Conservation (phyloP, 64 coral and sea anemone species). For the Montipora efflorescens region DNA sequence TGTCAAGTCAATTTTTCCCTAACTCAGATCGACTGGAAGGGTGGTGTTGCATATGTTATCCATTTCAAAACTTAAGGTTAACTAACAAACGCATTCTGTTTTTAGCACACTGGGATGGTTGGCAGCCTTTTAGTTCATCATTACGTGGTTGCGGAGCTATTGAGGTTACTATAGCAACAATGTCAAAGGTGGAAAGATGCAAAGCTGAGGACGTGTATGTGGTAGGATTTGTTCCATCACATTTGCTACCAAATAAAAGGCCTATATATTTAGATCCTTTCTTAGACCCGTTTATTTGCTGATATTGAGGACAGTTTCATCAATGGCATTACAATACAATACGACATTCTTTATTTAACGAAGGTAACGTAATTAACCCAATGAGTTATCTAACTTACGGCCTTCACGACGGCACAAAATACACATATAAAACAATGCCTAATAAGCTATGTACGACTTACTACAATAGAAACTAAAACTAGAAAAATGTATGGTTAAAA, state of each 20-base stretch:
- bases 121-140: conserved; percentile 51
- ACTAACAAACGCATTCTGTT: conserved; percentile 15
- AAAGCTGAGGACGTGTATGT: conserved; percentile 78
- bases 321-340: conserved; percentile 20
- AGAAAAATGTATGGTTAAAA: too few relatives aligned
- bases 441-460: too few relatives aligned
- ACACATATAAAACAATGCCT: too few relatives aligned
- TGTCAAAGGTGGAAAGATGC: conserved; percentile 66
- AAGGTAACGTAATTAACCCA: too few relatives aligned
- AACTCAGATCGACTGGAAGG: not conserved
- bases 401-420: too few relatives aligned
- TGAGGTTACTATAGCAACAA: conserved; percentile 63
- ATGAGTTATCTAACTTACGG: too few relatives aligned
- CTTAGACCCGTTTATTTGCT: conserved; percentile 60
- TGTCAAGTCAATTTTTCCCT: too few relatives aligned
- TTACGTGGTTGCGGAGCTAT: conserved; percentile 62
- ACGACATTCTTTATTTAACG: too few relatives aligned
- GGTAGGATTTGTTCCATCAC: conserved; percentile 74
- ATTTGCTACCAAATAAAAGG: conserved; percentile 72
- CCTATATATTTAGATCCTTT: conserved; percentile 74
- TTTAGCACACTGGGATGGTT: conserved; percentile 73
- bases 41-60: not conserved
- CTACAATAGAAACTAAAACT: too few relatives aligned
- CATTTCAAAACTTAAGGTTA: conserved; percentile 23
- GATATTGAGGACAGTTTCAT: conserved; percentile 77